Base-by-base conservation (phyloP, 37 sponge, comb jelly and placozoan genomes). In the Petrosia ficiformis region DNA sequence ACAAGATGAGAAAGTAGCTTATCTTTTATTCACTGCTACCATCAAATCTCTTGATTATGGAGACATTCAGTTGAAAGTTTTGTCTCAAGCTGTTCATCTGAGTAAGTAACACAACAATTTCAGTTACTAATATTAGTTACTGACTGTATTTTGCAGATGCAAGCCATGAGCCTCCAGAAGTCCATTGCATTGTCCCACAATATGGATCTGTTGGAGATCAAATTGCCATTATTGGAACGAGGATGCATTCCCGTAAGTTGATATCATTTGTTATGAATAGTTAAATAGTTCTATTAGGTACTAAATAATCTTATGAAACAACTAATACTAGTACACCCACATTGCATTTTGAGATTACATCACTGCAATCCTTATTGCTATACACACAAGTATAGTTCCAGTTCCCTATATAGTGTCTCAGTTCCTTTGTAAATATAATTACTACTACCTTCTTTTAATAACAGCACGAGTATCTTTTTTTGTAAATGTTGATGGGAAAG, bases 141-240 rank as follows among this genome's bases (percentile, higher is more conserved):
- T 19, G 8, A 19, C 54, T 48, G 8, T 14, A 48, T 19, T 48
- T 48, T 19, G 1, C 44, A 91, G 92, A 71, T 73, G 65, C 92
- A 29, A 74, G 73, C 19, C 87, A 78, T 6, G 87, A 82, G 2
- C 72, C 75, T 37, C 83, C 87, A 22, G 82, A 79, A 44, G 63
- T 91, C 22, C 70, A 82, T 37, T 78, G 76, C 65, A 40, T 91
- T 0, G 58, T 58, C 14, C 86, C 86, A 19, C 39, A 39, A 0
- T 58, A 63, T 67, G 92, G 87, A 4, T 65, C 72, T 56, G 60
- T 68, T 52, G 83, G 82, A 52, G 87, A 85, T 37, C 57, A 70
- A 54, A 39, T 91, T 38, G 86, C 73, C 39, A 79, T 91, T 72
- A 82, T 77, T 38, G 88, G 88, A 63, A 74, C 88, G 22, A 87